phyloP scores from a whole-genome alignment of 2,113 vertebrate genomes.

The Nematolebias whitei region DNA sequence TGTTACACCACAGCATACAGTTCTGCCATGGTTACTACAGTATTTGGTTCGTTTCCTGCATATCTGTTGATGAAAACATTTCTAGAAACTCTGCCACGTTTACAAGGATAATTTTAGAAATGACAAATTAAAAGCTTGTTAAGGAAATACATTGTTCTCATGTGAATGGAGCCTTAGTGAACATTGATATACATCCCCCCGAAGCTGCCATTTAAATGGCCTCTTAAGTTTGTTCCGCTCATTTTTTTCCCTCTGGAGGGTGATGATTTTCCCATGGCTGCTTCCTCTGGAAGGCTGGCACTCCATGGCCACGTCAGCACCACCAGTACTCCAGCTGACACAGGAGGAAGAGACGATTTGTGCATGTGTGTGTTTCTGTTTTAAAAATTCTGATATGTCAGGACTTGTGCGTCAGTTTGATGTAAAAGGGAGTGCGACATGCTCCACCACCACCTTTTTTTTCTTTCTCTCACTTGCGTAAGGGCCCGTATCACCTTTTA shows the following conservation, averaged over 20 bases:
- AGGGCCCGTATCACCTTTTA: slow-evolving; percentile 32
- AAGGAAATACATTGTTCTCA: too few species aligned
- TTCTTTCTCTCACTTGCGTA: slow-evolving; percentile 21
- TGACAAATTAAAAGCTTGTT: too few species aligned
- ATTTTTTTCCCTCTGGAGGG: neutral
- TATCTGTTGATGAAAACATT: too few species aligned
- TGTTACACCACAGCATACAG: too few species aligned
- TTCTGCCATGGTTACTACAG: too few species aligned
- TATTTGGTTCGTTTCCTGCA: too few species aligned
- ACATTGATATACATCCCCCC: too few species aligned
- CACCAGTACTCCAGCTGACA: slow-evolving; percentile 63
- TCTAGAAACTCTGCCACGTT: too few species aligned
- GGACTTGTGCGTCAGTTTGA: slow-evolving; percentile 79
- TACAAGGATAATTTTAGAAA: too few species aligned
- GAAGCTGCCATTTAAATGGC: neutral
- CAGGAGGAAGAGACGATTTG: slow-evolving; percentile 31
- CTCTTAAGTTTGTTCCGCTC: neutral
- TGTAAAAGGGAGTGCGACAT: slow-evolving; percentile 74
- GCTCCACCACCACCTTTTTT: slow-evolving; percentile 16
- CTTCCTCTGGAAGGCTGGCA: too few species aligned
- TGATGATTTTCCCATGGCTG: slow-evolving; percentile 52
- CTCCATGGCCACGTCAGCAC: slow-evolving; percentile 76
- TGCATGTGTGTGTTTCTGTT: slow-evolving; percentile 40
- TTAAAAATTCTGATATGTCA: slow-evolving; percentile 77
- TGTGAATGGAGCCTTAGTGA: too few species aligned